Evolutionary conservation across 2,797 vertebrate genomes (phyloP), one percentile per base, ranked within the genome.

Genomic region (Megaceryle alcyon): DNA sequence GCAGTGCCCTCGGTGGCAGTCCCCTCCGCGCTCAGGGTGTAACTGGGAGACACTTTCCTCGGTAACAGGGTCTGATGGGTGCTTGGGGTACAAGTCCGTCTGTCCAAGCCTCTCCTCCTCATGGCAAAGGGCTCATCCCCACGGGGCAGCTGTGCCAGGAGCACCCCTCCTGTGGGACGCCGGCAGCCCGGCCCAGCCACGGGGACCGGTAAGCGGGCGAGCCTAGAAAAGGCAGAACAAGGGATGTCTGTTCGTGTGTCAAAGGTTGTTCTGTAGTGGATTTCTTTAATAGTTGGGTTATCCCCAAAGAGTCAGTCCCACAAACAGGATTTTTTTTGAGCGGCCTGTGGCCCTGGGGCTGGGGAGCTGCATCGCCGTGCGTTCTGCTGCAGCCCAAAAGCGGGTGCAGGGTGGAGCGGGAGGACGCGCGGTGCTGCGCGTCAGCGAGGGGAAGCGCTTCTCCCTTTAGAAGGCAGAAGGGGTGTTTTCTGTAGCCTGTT

Each of bases 321-420:
- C 28, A 56, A 60, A 48, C 4, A 60, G 65, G 57, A 17, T 26
- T 59, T 79, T 20, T 66, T 33, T 21, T n/a, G 26, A 37, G 77
- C 26, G 70, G 31, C 79, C 37, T 69, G 84, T 63, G 73, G 22
- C 59, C 66, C 78, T 84, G 84, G 71, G 41, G 85, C 82, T 73
- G 17, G 68, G 44, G 18, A 82, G 71, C 64, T 86, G 43, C 48
- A 22, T 73, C 37, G 23, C 0, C n/a, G 81, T 84, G 77, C 1
- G 2, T 90, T 84, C 82, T 43, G 75, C 95, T 90, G 90, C 86
- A 86, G 39, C 60, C 88, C 1, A 4, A 90, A 91, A 86, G 80
- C 66, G 82, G 60, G 71, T 73, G 79, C 90, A 92, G 92, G 90
- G 91, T 96, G 86, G 88, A 86, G 48, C 57, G 56, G 64, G 75